Evolutionary conservation across 2,797 vertebrate species (phyloP).

Genomic region (Bufotes viridis): DNA sequence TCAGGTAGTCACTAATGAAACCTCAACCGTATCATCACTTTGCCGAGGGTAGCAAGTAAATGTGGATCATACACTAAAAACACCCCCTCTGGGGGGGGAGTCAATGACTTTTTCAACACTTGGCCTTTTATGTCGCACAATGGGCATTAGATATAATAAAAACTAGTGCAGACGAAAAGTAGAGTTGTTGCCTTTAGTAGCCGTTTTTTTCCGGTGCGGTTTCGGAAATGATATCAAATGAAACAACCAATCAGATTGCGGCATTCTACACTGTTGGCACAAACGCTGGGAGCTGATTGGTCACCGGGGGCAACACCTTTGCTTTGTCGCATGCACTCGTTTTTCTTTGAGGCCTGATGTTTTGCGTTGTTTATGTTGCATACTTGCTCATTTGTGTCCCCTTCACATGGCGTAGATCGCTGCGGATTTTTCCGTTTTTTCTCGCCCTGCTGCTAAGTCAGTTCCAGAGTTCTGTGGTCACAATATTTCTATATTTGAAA

Average conservation of each 20-base stretch:
- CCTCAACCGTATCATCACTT: conserved; percentile 27
- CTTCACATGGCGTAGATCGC: neutral
- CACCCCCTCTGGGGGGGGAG: neutral
- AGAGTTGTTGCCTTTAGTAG: neutral
- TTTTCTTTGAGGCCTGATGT: neutral
- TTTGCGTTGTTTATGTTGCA: no score
- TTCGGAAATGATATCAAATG: neutral
- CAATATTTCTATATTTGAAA: conserved; percentile 28
- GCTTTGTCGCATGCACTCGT: neutral
- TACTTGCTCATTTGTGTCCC: neutral
- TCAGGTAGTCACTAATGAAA: conserved; percentile 50
- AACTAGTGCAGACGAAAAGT: neutral
- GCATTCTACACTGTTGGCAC: neutral
- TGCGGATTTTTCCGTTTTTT: neutral
- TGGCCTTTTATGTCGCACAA: neutral
- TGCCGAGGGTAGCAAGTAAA: conserved; percentile 17
- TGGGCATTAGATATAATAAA: neutral
- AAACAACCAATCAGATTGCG: neutral
- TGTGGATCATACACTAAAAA: neutral
- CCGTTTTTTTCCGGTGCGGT: neutral
- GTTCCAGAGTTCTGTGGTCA: neutral
- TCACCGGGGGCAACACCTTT: neutral
- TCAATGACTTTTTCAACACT: neutral
- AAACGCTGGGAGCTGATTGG: neutral
- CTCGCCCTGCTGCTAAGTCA: neutral